These are phyloP conservation scores for Xiphorhynchus elegans DNA, from an alignment of 2,113 vertebrate species.

Conservation along the genomic window DNA sequence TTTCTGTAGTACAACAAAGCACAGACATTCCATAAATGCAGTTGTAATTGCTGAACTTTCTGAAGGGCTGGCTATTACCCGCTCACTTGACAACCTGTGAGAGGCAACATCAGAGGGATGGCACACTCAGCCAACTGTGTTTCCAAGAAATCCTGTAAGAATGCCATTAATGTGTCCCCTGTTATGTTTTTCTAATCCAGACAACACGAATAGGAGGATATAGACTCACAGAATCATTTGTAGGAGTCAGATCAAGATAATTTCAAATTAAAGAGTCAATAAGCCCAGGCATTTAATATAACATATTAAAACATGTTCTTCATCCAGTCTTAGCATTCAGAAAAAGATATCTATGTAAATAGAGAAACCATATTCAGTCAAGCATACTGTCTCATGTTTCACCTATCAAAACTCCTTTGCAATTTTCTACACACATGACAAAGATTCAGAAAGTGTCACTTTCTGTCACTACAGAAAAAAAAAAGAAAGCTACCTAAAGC, in stretches of 20 bases:
- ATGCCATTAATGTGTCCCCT: neutral
- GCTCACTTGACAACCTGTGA: conserved; percentile 85
- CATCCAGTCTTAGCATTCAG: neutral
- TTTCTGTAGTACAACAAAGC: conserved; percentile 83
- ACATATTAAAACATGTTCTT: neutral
- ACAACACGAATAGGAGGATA: neutral
- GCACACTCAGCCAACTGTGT: neutral
- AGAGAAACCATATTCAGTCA: neutral
- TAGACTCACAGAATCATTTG: neutral
- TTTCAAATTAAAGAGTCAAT: neutral
- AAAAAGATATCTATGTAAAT: neutral
- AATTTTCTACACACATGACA: neutral
- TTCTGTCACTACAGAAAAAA: neutral
- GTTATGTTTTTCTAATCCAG: neutral
- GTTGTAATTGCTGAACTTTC: conserved; percentile 86
- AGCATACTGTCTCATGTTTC: neutral
- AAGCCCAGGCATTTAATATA: neutral
- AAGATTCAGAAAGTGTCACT: neutral
- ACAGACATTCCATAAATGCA: conserved; percentile 88
- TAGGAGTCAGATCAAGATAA: neutral
- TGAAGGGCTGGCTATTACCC: conserved; percentile 80
- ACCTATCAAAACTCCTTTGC: neutral
- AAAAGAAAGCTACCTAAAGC: neutral
- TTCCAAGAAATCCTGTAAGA: neutral
- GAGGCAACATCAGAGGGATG: neutral